These are phyloP conservation scores for Saccostrea echinata DNA, from an alignment of 1,140 invertebrate species.

Conservation along the genomic window DNA sequence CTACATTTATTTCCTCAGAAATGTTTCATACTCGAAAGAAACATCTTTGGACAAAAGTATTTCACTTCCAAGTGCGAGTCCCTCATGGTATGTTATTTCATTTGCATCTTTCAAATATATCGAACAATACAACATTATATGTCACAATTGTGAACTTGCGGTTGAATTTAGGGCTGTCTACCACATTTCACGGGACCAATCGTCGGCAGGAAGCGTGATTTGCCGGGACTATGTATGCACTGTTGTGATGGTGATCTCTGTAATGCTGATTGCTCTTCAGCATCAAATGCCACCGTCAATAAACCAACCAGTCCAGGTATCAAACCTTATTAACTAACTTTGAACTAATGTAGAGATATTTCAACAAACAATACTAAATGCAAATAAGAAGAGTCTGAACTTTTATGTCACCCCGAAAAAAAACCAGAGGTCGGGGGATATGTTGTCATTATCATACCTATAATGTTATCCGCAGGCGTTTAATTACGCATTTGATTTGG, in stretches of 20 bases:
- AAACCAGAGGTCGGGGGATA: too few species aligned
- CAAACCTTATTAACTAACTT: too few species aligned
- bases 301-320: too few species aligned
- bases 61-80: background rate
- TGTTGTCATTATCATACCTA: too few species aligned
- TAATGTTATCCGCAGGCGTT: too few species aligned
- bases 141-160: background rate
- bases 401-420: too few species aligned
- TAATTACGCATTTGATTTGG: too few species aligned
- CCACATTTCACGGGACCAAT: background rate
- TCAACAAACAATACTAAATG: too few species aligned
- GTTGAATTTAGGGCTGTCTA: background rate
- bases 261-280: background rate
- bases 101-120: background rate
- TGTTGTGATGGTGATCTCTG: background rate
- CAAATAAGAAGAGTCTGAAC: too few species aligned
- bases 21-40: background rate
- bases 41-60: background rate
- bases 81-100: background rate
- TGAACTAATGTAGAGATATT: too few species aligned
- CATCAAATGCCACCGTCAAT: background rate
- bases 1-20: too few species aligned
- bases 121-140: background rate
- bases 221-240: background rate
- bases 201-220: background rate